A percentile compares a stretch with the other conserved stretches of the same genome.
Conservation (phyloP, 2,888 invertebrate genomes). For the Cheilosia scutellata region DNA sequence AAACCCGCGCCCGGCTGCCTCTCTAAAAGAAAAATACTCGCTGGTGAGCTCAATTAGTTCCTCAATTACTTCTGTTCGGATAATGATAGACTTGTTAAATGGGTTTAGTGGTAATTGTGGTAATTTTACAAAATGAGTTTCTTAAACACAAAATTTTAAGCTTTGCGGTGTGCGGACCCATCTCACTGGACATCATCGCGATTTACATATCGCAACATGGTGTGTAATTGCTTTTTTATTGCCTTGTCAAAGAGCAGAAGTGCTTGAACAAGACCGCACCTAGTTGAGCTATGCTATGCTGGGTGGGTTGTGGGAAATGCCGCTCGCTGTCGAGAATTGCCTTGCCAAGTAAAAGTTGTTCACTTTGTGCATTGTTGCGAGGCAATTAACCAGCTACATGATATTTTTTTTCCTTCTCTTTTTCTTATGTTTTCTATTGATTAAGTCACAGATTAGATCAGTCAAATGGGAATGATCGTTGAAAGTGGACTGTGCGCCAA, state of each 20-base stretch:
- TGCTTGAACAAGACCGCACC: conserved; percentile 15
- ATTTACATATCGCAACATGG: conserved; percentile 26
- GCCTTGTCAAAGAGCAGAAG: background rate
- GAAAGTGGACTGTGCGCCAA: background rate
- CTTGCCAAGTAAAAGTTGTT: conserved; percentile 33
- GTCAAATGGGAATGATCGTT: conserved; percentile 41
- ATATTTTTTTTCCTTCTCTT: background rate
- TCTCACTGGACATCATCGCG: background rate
- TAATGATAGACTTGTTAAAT: conserved; percentile 54
- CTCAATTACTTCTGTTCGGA: conserved; percentile 41
- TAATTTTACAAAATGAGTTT: conserved; percentile 54
- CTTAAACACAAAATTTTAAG: conserved; percentile 20
- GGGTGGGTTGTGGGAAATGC: conserved; percentile 28
- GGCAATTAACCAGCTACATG: conserved; percentile 40
- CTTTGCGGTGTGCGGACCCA: background rate
- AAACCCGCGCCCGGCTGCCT: background rate
- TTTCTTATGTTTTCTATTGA: conserved; percentile 14
- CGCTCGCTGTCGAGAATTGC: background rate
- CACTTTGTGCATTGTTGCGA: conserved; percentile 40
- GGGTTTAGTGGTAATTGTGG: conserved; percentile 52
- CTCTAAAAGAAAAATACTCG: conserved; percentile 13
- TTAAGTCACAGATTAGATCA: conserved; percentile 65
- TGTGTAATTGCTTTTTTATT: background rate
- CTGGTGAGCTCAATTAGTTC: conserved; percentile 54
- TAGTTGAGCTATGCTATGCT: background rate